Percentiles rank a stretch among this genome's conserved stretches.
phyloP scores from a whole-genome alignment of 2,113 vertebrate species.

The Emydura subglobosa region DNA sequence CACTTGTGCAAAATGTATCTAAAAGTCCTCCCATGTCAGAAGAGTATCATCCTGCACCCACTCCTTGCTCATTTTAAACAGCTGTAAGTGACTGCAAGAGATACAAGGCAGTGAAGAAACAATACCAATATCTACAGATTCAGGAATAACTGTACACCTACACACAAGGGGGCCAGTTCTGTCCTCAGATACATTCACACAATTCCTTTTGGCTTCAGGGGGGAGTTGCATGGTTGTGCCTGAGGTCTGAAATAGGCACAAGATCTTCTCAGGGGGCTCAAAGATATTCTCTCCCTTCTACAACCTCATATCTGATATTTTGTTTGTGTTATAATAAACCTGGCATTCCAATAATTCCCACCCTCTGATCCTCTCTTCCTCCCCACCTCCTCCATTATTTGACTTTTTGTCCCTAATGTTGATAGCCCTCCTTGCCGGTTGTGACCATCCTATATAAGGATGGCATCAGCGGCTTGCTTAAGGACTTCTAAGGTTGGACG shows the following conservation, averaged over 20 bases:
- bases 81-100: not conserved
- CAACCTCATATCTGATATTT: not conserved
- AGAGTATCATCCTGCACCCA: not conserved
- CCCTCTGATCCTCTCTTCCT: not conserved
- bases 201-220: not conserved
- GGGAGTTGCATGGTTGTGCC: not conserved
- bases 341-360: not conserved
- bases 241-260: not conserved
- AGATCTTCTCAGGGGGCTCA: not conserved
- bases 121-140: not conserved
- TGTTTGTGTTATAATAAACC: not conserved
- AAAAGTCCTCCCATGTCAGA: not conserved
- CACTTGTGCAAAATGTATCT: not conserved
- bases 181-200: not conserved
- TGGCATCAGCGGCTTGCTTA: not conserved
- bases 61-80: not conserved
- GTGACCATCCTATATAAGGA: not conserved
- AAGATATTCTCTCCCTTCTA: not conserved
- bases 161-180: not conserved
- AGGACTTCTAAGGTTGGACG: not conserved
- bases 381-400: not conserved
- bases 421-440: not conserved
- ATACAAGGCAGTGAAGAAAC: rapidly evolving
- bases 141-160: not conserved
- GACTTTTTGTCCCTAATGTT: not conserved